phyloP scores from a whole-genome alignment of 1,140 invertebrate genomes.

The Cydia fagiglandana region DNA sequence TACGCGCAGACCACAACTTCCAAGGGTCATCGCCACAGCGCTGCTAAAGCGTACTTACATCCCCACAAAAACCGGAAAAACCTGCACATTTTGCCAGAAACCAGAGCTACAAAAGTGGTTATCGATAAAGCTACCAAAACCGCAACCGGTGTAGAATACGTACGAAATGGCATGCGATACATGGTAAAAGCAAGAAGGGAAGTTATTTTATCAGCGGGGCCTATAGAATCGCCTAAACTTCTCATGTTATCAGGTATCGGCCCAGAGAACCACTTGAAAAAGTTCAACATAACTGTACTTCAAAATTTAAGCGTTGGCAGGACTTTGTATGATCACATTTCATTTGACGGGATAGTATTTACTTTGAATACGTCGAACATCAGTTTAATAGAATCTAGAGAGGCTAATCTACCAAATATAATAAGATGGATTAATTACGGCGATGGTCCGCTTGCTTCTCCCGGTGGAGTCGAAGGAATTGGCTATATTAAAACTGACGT shows the following conservation, averaged over 20 bases:
- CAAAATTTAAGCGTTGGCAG: slow-evolving; percentile 85
- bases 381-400: slow-evolving; percentile 69
- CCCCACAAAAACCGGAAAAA: slow-evolving; percentile 82
- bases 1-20: slow-evolving; percentile 83
- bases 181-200: slow-evolving; percentile 82
- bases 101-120: slow-evolving; percentile 82
- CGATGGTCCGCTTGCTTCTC: slow-evolving; percentile 77
- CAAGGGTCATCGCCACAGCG: slow-evolving; percentile 76
- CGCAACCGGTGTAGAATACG: slow-evolving; percentile 83
- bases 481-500: slow-evolving; percentile 82
- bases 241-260: slow-evolving; percentile 91
- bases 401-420: slow-evolving; percentile 71
- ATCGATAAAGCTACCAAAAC: slow-evolving; percentile 80
- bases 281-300: slow-evolving; percentile 83
- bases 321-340: slow-evolving; percentile 87
- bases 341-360: slow-evolving; percentile 83
- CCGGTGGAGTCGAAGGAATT: slow-evolving; percentile 83
- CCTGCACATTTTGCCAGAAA: slow-evolving; percentile 81
- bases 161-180: slow-evolving; percentile 69
- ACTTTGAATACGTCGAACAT: slow-evolving; percentile 76
- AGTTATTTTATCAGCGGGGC: slow-evolving; percentile 85
- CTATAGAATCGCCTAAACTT: slow-evolving; percentile 89
- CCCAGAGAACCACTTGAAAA: slow-evolving; percentile 82
- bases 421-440: slow-evolving; percentile 76
- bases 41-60: slow-evolving; percentile 81